These are phyloP conservation scores for Myoxocephalus aenaeus DNA, from an alignment of 2,797 vertebrate genomes.

Conservation along the genomic window DNA sequence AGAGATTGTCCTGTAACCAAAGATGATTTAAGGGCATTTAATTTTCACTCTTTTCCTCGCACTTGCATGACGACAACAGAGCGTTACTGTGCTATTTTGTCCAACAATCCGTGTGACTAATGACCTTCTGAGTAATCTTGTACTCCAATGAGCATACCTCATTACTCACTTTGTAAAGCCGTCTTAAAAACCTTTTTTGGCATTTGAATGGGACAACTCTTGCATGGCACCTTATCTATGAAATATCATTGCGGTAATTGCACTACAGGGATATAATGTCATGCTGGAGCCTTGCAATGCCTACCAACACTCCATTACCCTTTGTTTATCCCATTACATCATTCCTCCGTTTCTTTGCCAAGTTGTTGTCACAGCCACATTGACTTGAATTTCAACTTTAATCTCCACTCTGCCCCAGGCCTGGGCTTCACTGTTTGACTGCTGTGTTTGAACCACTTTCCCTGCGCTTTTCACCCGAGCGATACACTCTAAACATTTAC, in stretches of 20 bases:
- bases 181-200: conserved; percentile 61
- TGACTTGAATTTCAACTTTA: conserved; percentile 62
- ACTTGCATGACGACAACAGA: conserved; percentile 49
- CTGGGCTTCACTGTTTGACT: conserved; percentile 45
- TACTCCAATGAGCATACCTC: conserved; percentile 49
- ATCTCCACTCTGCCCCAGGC: conserved; percentile 49
- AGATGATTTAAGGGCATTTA: conserved; percentile 64
- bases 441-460: conserved; percentile 48
- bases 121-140: conserved; percentile 62
- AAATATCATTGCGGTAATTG: conserved; percentile 60
- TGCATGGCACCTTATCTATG: conserved; percentile 60
- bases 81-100: conserved; percentile 60
- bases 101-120: conserved; percentile 53
- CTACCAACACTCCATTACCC: conserved; percentile 60
- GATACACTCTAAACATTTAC: conserved; percentile 75
- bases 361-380: conserved; percentile 56
- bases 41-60: conserved; percentile 44
- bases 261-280: conserved; percentile 54
- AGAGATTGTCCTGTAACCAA: conserved; percentile 50
- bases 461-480: conserved; percentile 52
- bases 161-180: conserved; percentile 65
- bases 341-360: conserved; percentile 50
- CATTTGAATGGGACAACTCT: conserved; percentile 56
- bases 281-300: conserved; percentile 35
- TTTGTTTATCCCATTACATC: conserved; percentile 74